Base-by-base conservation (phyloP, 2,888 invertebrate genomes). In the Lithophane ornitopus region DNA sequence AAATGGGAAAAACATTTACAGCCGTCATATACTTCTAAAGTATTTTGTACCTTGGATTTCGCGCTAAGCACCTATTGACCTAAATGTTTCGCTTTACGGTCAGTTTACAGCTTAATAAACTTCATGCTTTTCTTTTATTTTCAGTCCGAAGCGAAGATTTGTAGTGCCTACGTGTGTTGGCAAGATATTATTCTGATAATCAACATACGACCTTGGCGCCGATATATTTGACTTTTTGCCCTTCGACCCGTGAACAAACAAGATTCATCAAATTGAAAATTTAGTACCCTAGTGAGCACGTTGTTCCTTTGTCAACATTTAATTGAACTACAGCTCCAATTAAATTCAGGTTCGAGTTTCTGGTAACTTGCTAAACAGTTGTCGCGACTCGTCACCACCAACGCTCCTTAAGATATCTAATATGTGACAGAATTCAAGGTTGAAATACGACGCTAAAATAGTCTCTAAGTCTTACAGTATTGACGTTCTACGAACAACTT, bases 261-360 rank as follows among this genome's bases (percentile, higher is more conserved):
- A 79, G 76, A 72, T 80, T 82, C 79, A 82, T 86, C 68, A 83
- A 83, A 83, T 85, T 85, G 75, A 85, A 83, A 78, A 80, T 74
- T 70, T 80, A 63, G 76, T 78, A 63, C 76, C 65, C 81, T 58
- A 66, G 81, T 76, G 85, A 76, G 78, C 76, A 83, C 65, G 78
- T 78, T 83, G 81, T 81, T 78, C 80, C 80, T 78, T 85, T 88
- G 89, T 89, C 85, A 86, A 85, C 85, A 84, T 88, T 88, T 86
- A 87, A 89, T 89, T 88, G 81, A 86, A 87, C 80, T 84, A 85
- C 77, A 84, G 72, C 81, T 82, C 78, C 85, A 87, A 89, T 88
- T 85, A 87, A 78, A 81, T 79, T 78, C 67, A 78, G 61, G 67
- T 65, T 80, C 73, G 44, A 78, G 81, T 86, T 87, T 88, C 80